Base-by-base conservation (phyloP, 2,797 vertebrate species). In the Gymnothorax javanicus region DNA sequence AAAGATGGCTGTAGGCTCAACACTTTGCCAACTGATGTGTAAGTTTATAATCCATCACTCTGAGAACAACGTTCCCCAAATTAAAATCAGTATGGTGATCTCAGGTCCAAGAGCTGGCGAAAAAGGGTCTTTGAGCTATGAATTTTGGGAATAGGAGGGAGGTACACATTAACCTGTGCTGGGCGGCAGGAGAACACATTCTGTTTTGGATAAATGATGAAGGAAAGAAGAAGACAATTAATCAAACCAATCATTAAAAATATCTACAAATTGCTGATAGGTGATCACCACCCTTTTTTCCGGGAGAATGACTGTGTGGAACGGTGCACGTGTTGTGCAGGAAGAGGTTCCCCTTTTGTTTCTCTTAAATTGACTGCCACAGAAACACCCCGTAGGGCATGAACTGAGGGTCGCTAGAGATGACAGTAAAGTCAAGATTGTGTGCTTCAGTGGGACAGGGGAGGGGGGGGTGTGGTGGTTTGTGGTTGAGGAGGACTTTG, bases 401-500 rank as follows among this genome's bases (percentile, higher is more conserved):
- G 94, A 92, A 92, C 92, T 91, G 89, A 95, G 94, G 94, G 93
- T 95, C 94, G 95, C 95, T 96, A 94, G 95, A 94, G 93, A 92
- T 95, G 95, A 96, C 95, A 96, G 94, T 90, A 94, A 91, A 95
- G 94, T 95, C 94, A 95, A 95, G 94, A 96, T 92, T 95, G 94
- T 95, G 94, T 95, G 93, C 93, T 93, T 93, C 94, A 90, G 89
- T 93, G 93, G 94, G 94, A 92, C 87, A 89, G 90, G 92, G 93
- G 84, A 94, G 25, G 9, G 71, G 11, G 4, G 11, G n/a, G 67
- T 6, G 27, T 9, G 7, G 25, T 27, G 27, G 25, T 11, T 75
- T 13, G 71, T 33, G 73, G 33, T 77, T 50, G 43, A 15, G 73
- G 73, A 50, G 23, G 84, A 69, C 64, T 69, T 43, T 17, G 33